phyloP scores from a whole-genome alignment of 2,888 invertebrate species.

The Thalpophila matura region DNA sequence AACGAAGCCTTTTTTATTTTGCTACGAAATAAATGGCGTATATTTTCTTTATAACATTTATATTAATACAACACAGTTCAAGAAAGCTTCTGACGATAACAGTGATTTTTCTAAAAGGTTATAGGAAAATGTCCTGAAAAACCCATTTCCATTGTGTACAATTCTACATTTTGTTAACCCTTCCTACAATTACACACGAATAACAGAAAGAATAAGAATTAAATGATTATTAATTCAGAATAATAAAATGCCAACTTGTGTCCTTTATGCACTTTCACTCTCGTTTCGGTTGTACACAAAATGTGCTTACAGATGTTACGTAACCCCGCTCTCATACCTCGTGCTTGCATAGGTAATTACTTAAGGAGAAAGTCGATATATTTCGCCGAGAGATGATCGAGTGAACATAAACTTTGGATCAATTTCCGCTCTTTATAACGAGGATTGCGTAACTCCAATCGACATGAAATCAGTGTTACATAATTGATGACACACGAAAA shows the following conservation, averaged over 20 bases:
- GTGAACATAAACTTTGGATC: slow-evolving; percentile 72
- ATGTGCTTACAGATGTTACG: slow-evolving; percentile 74
- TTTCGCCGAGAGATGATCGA: slow-evolving; percentile 84
- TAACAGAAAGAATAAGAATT: neutral
- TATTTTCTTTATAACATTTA: neutral
- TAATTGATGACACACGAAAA: slow-evolving; percentile 61
- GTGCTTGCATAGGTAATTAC: slow-evolving; percentile 78
- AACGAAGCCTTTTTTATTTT: no score
- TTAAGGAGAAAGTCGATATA: slow-evolving; percentile 85
- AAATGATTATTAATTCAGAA: slow-evolving; percentile 12
- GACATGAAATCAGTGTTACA: slow-evolving; percentile 62
- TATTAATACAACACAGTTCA: no score
- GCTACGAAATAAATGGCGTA: neutral
- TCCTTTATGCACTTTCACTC: slow-evolving; percentile 76
- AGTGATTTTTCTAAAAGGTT: neutral
- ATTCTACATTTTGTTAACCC: no score
- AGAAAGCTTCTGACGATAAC: no score
- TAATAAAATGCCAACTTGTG: slow-evolving; percentile 62
- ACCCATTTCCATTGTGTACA: neutral
- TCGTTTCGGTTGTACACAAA: slow-evolving; percentile 67
- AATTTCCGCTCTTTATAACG: slow-evolving; percentile 77
- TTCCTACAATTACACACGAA: no score
- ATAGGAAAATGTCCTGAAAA: neutral
- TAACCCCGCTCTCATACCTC: slow-evolving; percentile 64
- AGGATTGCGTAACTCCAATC: slow-evolving; percentile 73